phyloP scores from a whole-genome alignment of 1,140 invertebrate species.

The Palaemon carinicauda region DNA sequence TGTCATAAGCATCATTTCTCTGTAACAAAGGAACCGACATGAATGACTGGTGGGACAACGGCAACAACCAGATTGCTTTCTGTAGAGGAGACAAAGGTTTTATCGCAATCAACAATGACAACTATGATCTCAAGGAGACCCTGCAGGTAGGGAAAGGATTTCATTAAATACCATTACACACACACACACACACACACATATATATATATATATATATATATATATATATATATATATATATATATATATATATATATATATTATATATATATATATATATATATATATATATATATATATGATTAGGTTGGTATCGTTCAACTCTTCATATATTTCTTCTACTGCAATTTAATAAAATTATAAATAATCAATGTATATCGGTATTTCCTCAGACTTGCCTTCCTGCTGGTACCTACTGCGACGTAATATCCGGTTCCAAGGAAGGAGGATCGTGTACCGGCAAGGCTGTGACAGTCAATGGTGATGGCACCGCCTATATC shows the following conservation, averaged over 20 bases:
- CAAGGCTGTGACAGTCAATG: slow-evolving; percentile 73
- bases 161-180: background rate
- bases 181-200: background rate
- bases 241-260: background rate
- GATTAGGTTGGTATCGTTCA: no score
- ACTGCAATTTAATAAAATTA: no score
- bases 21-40: slow-evolving; percentile 65
- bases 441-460: slow-evolving; percentile 74
- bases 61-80: slow-evolving; percentile 79
- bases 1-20: no score
- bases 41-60: slow-evolving; percentile 78
- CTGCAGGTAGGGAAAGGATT: no score
- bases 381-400: slow-evolving; percentile 72
- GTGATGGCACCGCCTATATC: slow-evolving; percentile 73
- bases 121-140: slow-evolving; percentile 65
- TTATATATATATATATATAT: no score
- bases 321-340: no score
- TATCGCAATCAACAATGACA: slow-evolving; percentile 77
- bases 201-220: slow-evolving; percentile 9
- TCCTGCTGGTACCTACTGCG: slow-evolving; percentile 82
- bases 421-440: slow-evolving; percentile 81
- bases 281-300: no score
- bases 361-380: background rate
- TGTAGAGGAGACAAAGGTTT: slow-evolving; percentile 76
- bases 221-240: slow-evolving; percentile 9